phyloP scores from a whole-genome alignment of 2,888 invertebrate genomes.

The Elysia crispata region DNA sequence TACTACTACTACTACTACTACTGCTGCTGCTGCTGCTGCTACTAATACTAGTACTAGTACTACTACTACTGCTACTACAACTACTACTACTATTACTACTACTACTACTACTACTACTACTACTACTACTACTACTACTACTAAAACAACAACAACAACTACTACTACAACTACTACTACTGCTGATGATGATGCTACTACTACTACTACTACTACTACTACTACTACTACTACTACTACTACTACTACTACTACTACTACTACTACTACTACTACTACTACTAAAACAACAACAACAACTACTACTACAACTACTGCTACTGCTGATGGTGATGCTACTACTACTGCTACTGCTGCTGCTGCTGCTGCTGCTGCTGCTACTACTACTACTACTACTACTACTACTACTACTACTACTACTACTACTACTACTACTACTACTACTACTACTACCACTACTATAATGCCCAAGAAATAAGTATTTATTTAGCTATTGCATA shows the following conservation, averaged over 20 bases:
- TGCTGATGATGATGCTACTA: too few species aligned
- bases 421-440: neutral
- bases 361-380: neutral
- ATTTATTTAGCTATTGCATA: neutral
- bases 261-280: slow-evolving; percentile 9
- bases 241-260: slow-evolving; percentile 9
- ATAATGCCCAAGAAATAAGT: neutral
- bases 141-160: too few species aligned
- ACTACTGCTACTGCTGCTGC: too few species aligned
- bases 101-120: slow-evolving; percentile 9
- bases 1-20: slow-evolving; percentile 44
- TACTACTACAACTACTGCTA: too few species aligned
- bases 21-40: neutral
- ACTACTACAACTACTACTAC: too few species aligned
- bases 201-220: too few species aligned
- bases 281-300: too few species aligned
- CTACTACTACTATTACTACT: slow-evolving; percentile 4
- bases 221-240: slow-evolving; percentile 3
- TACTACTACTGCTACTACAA: slow-evolving; percentile 2
- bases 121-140: too few species aligned
- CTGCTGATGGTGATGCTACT: too few species aligned
- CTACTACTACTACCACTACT: slow-evolving; percentile 1
- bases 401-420: slow-evolving; percentile 4
- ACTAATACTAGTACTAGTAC: too few species aligned
- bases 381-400: slow-evolving; percentile 9